Evolutionary conservation across 2,113 vertebrate genomes (phyloP).

Genomic region (Cromileptes altivelis): DNA sequence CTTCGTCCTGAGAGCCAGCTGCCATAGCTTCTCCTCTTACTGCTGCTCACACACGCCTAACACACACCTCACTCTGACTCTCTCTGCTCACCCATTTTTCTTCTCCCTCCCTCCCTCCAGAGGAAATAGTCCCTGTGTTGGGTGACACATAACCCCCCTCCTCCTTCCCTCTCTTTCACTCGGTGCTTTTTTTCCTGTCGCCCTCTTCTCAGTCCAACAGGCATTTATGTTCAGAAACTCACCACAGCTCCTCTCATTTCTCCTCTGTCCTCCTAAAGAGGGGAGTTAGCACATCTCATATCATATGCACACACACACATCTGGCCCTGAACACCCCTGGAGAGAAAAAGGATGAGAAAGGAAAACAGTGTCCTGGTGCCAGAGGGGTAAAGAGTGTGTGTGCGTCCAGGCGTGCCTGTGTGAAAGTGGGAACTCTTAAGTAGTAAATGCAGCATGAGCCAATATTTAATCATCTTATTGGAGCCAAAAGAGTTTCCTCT

Average conservation of each 20-base stretch:
- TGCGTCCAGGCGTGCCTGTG: neutral
- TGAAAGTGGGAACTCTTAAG: slow-evolving; percentile 19
- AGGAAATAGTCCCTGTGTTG: slow-evolving; percentile 72
- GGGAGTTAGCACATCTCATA: neutral
- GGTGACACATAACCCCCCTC: slow-evolving; percentile 65
- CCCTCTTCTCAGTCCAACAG: slow-evolving; percentile 35
- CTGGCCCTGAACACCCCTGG: slow-evolving; percentile 33
- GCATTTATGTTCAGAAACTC: slow-evolving; percentile 8
- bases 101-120: slow-evolving; percentile 53
- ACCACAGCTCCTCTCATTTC: neutral
- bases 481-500: slow-evolving; percentile 30
- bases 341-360: slow-evolving; percentile 12
- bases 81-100: slow-evolving; percentile 50
- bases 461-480: slow-evolving; percentile 27
- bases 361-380: slow-evolving; percentile 20
- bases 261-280: neutral
- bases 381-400: slow-evolving; percentile 11
- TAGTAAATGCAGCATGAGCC: neutral
- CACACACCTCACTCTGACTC: slow-evolving; percentile 48
- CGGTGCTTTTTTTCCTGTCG: slow-evolving; percentile 10
- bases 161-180: slow-evolving; percentile 27
- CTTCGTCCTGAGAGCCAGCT: slow-evolving; percentile 70
- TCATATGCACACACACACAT: slow-evolving; percentile 25
- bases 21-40: slow-evolving; percentile 75
- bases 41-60: slow-evolving; percentile 38